These are phyloP conservation scores for Phalera bucephala DNA, from an alignment of 2,888 invertebrate genomes.

Conservation along the genomic window DNA sequence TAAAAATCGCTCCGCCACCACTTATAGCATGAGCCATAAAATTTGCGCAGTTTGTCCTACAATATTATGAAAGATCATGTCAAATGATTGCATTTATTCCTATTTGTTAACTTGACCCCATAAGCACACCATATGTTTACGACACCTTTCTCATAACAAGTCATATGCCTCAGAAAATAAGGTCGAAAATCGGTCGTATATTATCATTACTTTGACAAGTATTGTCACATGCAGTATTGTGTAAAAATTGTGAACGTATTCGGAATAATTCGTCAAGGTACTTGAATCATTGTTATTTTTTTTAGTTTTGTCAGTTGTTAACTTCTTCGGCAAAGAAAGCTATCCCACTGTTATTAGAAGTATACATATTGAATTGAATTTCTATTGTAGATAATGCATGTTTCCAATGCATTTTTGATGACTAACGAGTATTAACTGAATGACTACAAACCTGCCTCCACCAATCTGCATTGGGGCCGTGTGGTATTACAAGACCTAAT, in stretches of 20 bases:
- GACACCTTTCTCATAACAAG: not conserved
- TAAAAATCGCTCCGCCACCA: conserved; percentile 35
- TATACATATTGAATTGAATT: too few species aligned
- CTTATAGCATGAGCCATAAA: conserved; percentile 28
- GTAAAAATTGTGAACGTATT: conserved; percentile 51
- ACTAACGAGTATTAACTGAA: too few species aligned
- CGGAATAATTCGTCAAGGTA: conserved; percentile 66
- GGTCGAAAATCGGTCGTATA: not conserved
- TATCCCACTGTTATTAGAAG: conserved; percentile 28
- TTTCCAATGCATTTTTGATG: too few species aligned
- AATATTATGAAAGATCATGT: conserved; percentile 72
- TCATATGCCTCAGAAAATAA: not conserved
- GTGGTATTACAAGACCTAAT: too few species aligned
- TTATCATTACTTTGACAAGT: conserved; percentile 2
- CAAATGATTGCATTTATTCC: conserved; percentile 67
- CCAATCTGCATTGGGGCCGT: too few species aligned
- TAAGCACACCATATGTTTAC: conserved; percentile 32
- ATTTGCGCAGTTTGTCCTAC: conserved; percentile 50
- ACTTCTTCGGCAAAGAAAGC: conserved; percentile 14
- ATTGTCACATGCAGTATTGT: conserved; percentile 17
- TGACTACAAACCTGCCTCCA: too few species aligned
- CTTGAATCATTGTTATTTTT: conserved; percentile 43
- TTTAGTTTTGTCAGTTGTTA: conserved; percentile 44
- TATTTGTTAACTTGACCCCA: conserved; percentile 46
- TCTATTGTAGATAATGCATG: too few species aligned